Percentiles rank a stretch among this genome's conserved stretches.
Evolutionary conservation across 2,113 vertebrate species (phyloP).

Genomic region (Eleginops maclovinus): DNA sequence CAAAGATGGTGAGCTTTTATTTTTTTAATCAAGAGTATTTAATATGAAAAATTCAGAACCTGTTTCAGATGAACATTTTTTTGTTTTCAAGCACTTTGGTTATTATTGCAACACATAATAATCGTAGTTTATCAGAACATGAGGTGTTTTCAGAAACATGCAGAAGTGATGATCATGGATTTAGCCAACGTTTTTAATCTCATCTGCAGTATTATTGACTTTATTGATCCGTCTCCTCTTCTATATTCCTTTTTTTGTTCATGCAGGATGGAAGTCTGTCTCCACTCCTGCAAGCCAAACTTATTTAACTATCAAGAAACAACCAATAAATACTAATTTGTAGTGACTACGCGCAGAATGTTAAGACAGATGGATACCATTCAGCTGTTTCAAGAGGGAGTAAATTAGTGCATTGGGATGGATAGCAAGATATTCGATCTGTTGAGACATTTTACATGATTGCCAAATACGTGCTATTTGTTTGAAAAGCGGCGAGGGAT

Average conservation of each 20-base stretch:
- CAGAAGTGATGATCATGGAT: neutral
- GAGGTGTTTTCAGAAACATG: too few relatives aligned
- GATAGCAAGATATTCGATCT: slow-evolving; percentile 49
- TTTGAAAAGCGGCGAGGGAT: slow-evolving; percentile 57
- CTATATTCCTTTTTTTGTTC: neutral
- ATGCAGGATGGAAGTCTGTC: neutral
- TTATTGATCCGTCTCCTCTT: neutral
- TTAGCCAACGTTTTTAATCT: neutral
- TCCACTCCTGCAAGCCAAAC: slow-evolving; percentile 13
- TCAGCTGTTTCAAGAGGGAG: slow-evolving; percentile 57
- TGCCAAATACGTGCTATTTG: slow-evolving; percentile 52
- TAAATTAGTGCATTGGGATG: slow-evolving; percentile 43
- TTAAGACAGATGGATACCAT: slow-evolving; percentile 42
- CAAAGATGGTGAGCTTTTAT: neutral
- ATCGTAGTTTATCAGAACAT: too few relatives aligned
- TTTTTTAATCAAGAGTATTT: slow-evolving; percentile 5
- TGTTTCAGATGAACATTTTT: neutral
- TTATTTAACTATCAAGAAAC: slow-evolving; percentile 24
- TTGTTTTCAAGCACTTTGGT: too few relatives aligned
- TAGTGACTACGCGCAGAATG: slow-evolving; percentile 28
- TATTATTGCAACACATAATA: neutral
- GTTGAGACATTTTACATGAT: slow-evolving; percentile 53
- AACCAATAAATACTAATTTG: slow-evolving; percentile 44
- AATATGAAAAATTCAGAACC: neutral
- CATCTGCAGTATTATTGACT: neutral